These are phyloP conservation scores for Dicrostonyx torquatus DNA, from an alignment of 2,797 vertebrate species.

Conservation along the genomic window DNA sequence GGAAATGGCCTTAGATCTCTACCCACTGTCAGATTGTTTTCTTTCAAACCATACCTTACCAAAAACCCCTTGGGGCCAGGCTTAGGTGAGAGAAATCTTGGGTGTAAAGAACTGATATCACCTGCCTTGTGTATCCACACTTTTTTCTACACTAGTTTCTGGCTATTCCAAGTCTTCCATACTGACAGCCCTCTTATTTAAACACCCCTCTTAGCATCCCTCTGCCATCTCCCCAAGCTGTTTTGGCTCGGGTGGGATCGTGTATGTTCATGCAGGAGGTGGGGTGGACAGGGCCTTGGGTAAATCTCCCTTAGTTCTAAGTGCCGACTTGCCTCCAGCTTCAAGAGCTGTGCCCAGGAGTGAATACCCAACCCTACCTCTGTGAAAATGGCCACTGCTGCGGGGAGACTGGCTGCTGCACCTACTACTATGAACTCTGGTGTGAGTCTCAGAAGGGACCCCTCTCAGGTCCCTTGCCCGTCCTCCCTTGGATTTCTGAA, in stretches of 20 bases:
- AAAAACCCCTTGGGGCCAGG: background rate
- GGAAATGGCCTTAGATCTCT: conserved; percentile 45
- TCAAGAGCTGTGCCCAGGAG: conserved; percentile 91
- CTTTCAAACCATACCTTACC: conserved; percentile 49
- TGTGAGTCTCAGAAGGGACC: conserved; percentile 88
- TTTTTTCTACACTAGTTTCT: conserved; percentile 43
- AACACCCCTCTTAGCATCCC: background rate
- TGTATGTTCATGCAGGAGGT: conserved; percentile 29
- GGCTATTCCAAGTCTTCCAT: conserved; percentile 38
- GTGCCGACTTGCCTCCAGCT: conserved; percentile 81
- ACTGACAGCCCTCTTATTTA: conserved; percentile 37
- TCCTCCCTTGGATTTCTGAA: conserved; percentile 7
- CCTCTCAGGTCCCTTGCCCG: conserved; percentile 1
- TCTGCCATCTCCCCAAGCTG: background rate
- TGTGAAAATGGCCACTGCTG: conserved; percentile 97
- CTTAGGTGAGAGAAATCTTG: background rate
- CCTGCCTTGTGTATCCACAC: background rate
- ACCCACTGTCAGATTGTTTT: background rate
- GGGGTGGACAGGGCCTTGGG: background rate
- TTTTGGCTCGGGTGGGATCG: conserved; percentile 29
- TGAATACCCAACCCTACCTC: conserved; percentile 92
- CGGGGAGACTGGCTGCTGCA: conserved; percentile 96
- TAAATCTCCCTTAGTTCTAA: conserved; percentile 51
- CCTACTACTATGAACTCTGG: conserved; percentile 97
- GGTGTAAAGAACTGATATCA: conserved; percentile 4